A percentile compares a stretch with the other conserved stretches of the same genome.
These are phyloP conservation scores for Tetramorium parvispinum DNA, from an alignment of 1,140 invertebrate genomes.

Conservation along the genomic window DNA sequence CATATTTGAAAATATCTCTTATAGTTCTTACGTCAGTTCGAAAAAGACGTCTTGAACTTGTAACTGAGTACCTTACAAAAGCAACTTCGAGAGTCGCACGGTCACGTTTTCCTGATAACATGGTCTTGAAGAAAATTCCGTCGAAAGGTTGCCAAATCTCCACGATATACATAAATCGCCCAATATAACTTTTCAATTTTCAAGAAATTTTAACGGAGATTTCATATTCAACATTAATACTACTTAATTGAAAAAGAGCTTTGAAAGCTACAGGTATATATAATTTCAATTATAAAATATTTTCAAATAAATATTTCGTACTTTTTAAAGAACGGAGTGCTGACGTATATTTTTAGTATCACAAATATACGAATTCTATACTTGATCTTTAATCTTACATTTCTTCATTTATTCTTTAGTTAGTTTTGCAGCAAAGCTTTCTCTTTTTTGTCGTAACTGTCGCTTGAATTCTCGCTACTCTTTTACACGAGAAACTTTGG, in stretches of 20 bases:
- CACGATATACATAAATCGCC: background rate
- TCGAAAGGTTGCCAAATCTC: constrained; percentile 8
- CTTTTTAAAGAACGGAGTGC: background rate
- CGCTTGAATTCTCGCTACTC: background rate
- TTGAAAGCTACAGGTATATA: background rate
- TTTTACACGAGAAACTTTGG: constrained; percentile 1
- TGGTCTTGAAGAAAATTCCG: background rate
- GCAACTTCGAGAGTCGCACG: background rate
- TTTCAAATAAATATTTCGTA: background rate
- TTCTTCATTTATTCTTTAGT: constrained; percentile 4
- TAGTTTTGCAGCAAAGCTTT: background rate
- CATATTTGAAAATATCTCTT: background rate
- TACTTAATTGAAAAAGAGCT: background rate
- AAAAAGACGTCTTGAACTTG: constrained; percentile 12
- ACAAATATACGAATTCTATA: background rate
- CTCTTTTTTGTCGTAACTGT: background rate
- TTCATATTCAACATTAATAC: background rate
- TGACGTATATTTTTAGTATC: background rate
- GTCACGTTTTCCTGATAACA: background rate
- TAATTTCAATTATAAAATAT: constrained; percentile 1
- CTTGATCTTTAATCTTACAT: background rate
- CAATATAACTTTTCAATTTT: constrained; percentile 8
- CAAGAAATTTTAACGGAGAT: background rate
- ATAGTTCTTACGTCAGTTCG: background rate
- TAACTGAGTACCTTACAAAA: background rate